Conservation (phyloP, 2,113 vertebrate species). For the Gobio gobio region DNA sequence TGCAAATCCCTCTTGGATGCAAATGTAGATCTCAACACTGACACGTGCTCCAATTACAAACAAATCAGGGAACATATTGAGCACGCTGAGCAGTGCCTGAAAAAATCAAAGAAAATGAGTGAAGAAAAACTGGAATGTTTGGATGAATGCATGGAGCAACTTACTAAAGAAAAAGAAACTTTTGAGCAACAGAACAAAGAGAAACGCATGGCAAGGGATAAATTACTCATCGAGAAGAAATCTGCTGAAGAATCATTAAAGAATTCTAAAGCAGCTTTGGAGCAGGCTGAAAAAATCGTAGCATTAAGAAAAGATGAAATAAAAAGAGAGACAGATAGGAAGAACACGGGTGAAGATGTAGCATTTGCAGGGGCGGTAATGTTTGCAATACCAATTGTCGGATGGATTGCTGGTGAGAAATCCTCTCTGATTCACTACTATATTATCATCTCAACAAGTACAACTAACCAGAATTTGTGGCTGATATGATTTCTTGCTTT, state of each 20-base stretch:
- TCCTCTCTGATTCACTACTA: not conserved
- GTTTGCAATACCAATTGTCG: not conserved
- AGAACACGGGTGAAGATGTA: not conserved
- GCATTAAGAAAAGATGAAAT: not conserved
- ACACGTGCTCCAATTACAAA: not conserved
- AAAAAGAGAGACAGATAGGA: not conserved
- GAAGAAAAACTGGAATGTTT: not conserved
- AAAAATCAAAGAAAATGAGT: not conserved
- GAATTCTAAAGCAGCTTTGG: not conserved
- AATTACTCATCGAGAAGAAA: not conserved
- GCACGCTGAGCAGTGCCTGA: not conserved
- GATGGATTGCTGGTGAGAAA: slow-evolving; percentile 45
- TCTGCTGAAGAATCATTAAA: slow-evolving; percentile 1
- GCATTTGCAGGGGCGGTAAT: not conserved
- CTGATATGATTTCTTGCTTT: not conserved
- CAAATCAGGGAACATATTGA: slow-evolving; percentile 36
- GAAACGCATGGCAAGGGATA: not conserved
- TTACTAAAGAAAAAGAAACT: not conserved
- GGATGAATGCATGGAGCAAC: slow-evolving; percentile 17
- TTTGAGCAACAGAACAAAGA: not conserved
- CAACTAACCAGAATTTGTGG: not conserved
- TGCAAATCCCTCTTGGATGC: not conserved
- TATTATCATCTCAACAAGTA: not conserved
- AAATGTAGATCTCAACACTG: not conserved
- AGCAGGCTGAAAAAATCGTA: not conserved